phyloP scores from a whole-genome alignment of 2,113 vertebrate species.

The Entomyzon cyanotis region DNA sequence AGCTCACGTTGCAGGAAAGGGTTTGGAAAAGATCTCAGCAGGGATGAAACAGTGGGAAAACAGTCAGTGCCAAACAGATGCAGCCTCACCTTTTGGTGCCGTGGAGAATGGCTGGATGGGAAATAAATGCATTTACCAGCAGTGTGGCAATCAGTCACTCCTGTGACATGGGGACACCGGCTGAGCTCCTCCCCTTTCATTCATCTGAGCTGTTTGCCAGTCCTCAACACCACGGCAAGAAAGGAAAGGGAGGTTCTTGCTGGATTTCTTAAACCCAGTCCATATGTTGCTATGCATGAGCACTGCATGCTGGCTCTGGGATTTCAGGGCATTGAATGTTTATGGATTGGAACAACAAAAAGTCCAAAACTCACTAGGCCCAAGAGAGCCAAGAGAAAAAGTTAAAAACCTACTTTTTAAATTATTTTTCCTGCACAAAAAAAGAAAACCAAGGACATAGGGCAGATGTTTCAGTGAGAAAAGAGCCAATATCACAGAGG shows the following conservation, averaged over 20 bases:
- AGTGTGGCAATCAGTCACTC: not conserved
- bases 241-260: not conserved
- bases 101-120: not conserved
- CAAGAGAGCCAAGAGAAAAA: not conserved
- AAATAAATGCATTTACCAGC: not conserved
- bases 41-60: not conserved
- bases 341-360: not conserved
- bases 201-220: not conserved
- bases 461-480: not conserved
- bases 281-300: not conserved
- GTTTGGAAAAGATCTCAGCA: not conserved
- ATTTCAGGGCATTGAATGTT: not conserved
- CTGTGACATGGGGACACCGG: not conserved
- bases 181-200: not conserved
- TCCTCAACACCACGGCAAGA: not conserved
- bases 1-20: not conserved
- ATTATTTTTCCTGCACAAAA: not conserved
- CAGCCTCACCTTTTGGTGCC: not conserved
- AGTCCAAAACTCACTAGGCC: not conserved
- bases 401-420: accelerated
- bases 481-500: not conserved
- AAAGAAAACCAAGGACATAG: not conserved
- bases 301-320: not conserved
- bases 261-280: not conserved
- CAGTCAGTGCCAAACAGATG: not conserved